A percentile compares a stretch with the other conserved stretches of the same genome.
Evolutionary conservation across 2,797 vertebrate genomes (phyloP).

Genomic region (Anguilla obscura): DNA sequence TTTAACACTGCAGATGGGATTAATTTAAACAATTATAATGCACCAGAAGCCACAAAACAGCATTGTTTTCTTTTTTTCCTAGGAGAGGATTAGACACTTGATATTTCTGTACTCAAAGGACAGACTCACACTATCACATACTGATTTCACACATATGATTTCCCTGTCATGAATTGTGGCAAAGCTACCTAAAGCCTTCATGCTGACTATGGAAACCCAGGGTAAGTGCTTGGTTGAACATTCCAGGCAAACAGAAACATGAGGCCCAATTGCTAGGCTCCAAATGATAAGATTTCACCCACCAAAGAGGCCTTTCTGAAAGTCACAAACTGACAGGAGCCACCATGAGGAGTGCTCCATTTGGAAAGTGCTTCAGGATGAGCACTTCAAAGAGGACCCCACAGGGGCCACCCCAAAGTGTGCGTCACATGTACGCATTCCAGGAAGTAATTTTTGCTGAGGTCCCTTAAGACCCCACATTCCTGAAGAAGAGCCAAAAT

Average conservation of each 20-base stretch:
- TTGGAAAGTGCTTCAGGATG: constrained; percentile 9
- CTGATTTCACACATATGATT: not conserved
- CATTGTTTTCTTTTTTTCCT: not conserved
- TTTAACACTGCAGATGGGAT: not conserved
- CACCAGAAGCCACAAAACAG: not conserved
- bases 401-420: not conserved
- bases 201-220: not conserved
- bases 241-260: not conserved
- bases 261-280: not conserved
- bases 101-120: not conserved
- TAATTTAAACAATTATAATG: not conserved
- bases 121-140: not conserved
- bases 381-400: not conserved
- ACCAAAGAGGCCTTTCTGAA: not conserved
- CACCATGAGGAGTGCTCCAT: not conserved
- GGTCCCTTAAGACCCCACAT: not conserved
- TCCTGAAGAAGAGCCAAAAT: constrained; percentile 13
- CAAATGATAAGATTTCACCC: not conserved
- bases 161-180: not conserved
- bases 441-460: constrained; percentile 17
- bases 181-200: not conserved
- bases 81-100: not conserved
- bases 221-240: not conserved
- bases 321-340: not conserved
- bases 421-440: not conserved